Percentiles rank a stretch among this genome's conserved stretches.
Evolutionary conservation across 2,113 vertebrate genomes (phyloP).

Genomic region (Zonotrichia leucophrys): DNA sequence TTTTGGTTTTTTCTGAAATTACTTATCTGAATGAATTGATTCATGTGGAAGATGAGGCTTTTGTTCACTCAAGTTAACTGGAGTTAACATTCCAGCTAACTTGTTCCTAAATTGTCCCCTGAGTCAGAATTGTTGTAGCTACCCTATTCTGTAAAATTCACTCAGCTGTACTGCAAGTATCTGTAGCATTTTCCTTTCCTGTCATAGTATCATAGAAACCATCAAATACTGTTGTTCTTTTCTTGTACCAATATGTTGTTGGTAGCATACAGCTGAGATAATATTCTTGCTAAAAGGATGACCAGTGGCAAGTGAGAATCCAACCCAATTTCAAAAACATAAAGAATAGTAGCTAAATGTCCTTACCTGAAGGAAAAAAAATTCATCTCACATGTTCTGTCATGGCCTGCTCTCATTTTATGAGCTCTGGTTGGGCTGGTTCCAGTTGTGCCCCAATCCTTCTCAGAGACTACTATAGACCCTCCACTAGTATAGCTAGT

Average conservation of each 20-base stretch:
- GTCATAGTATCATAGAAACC: neutral
- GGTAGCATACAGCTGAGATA: neutral
- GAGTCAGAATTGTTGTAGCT: neutral
- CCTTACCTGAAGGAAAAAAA: neutral
- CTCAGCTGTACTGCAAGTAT: neutral
- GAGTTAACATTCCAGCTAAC: neutral
- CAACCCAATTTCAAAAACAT: neutral
- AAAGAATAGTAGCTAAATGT: neutral
- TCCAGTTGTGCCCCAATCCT: neutral
- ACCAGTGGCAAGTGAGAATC: neutral
- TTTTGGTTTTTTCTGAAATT: neutral
- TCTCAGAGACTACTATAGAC: neutral
- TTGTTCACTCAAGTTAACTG: neutral
- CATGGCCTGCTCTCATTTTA: neutral
- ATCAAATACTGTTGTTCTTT: neutral
- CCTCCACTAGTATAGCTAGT: neutral
- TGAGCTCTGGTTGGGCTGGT: neutral
- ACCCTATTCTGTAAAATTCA: neutral
- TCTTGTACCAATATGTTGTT: neutral
- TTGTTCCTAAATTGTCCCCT: neutral
- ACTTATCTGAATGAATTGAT: neutral
- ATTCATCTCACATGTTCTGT: neutral
- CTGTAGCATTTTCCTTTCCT: neutral
- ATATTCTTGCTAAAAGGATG: neutral
- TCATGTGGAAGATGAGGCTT: accelerated